phyloP scores from a whole-genome alignment of 1,140 invertebrate species.

The Anastrepha obliqua region DNA sequence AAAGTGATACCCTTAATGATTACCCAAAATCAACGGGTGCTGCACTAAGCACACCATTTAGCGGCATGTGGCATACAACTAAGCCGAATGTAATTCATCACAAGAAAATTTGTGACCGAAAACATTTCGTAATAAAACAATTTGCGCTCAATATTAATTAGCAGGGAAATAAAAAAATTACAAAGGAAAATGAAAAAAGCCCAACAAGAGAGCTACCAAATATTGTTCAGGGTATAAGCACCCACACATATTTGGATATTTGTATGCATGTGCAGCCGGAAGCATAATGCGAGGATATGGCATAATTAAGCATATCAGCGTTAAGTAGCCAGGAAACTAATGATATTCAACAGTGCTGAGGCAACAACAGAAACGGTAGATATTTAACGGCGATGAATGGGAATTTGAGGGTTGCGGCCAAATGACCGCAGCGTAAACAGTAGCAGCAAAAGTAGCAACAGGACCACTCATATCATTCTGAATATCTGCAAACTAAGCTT shows the following conservation, averaged over 20 bases:
- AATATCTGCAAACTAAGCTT: too few species aligned
- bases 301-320: conserved; percentile 73
- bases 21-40: neutral
- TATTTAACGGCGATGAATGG: neutral
- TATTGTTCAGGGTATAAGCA: too few species aligned
- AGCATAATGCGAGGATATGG: conserved; percentile 38
- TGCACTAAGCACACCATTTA: neutral
- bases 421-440: too few species aligned
- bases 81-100: neutral
- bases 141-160: neutral
- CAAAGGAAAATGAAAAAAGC: neutral
- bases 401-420: too few species aligned
- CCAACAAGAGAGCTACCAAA: too few species aligned
- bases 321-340: conserved; percentile 71
- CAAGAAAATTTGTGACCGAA: neutral
- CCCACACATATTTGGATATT: too few species aligned
- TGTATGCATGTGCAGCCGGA: neutral
- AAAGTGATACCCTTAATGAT: neutral
- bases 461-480: too few species aligned
- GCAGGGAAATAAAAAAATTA: neutral
- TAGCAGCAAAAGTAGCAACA: too few species aligned
- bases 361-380: conserved; percentile 4
- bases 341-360: conserved; percentile 61
- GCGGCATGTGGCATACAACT: neutral
- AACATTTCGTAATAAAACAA: neutral